Percentiles rank a stretch among this genome's conserved stretches.
phyloP scores from a whole-genome alignment of 1,140 invertebrate species.

The Akabosia matsudoensis region DNA sequence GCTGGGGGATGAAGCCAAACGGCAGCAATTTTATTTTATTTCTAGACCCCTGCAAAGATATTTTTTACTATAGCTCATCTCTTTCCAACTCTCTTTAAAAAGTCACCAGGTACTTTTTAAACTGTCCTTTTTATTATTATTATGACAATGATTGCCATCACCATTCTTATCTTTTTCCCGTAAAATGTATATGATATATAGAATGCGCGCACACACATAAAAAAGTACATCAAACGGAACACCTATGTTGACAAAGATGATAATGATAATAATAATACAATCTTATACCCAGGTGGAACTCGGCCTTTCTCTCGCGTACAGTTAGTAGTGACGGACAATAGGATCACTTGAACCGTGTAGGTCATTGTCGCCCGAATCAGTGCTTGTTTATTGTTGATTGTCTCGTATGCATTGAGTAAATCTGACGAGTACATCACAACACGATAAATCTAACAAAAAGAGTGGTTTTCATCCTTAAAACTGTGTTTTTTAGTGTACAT shows the following conservation, averaged over 20 bases:
- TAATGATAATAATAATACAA: too few species aligned
- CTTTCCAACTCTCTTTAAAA: not conserved
- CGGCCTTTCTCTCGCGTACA: not conserved
- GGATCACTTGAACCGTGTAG: not conserved
- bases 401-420: not conserved
- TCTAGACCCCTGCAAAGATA: not conserved
- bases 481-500: not conserved
- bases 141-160: not conserved
- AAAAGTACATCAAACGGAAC: not conserved
- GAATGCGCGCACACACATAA: too few species aligned
- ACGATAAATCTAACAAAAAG: not conserved
- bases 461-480: not conserved
- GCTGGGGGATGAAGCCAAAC: not conserved
- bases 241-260: constrained; percentile 14
- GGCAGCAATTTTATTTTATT: not conserved
- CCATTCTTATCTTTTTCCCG: not conserved
- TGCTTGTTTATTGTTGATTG: too few species aligned
- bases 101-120: constrained; percentile 1
- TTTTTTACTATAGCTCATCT: not conserved
- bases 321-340: not conserved
- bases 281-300: not conserved
- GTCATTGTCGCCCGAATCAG: not conserved
- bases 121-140: not conserved
- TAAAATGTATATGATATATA: too few species aligned
- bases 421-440: not conserved